Evolutionary conservation across 1,140 invertebrate species (phyloP).

Genomic region (Zaprionus kolodkinae): DNA sequence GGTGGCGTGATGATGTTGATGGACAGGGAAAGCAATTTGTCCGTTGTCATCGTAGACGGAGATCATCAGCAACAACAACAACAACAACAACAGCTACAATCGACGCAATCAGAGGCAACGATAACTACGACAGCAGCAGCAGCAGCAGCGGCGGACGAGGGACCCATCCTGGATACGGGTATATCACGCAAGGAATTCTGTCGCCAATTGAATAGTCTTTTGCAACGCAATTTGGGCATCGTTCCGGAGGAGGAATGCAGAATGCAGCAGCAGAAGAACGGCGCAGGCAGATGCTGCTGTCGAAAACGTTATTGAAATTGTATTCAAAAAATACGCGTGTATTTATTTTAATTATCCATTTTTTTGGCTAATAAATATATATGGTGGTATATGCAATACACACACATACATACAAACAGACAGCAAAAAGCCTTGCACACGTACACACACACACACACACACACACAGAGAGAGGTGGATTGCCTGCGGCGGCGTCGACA

Average conservation of each 20-base stretch:
- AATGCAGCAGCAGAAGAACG: too few species aligned
- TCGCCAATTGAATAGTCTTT: conserved; percentile 20
- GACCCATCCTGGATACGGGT: conserved; percentile 30
- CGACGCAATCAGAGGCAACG: too few species aligned
- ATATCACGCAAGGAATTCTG: conserved; percentile 30
- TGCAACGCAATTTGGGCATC: conserved; percentile 21
- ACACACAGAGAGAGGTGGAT: not conserved
- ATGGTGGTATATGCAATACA: too few species aligned
- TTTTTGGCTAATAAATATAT: too few species aligned
- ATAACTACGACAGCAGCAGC: too few species aligned
- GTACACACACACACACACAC: too few species aligned
- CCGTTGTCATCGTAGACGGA: not conserved
- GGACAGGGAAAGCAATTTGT: not conserved
- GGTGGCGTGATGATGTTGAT: not conserved
- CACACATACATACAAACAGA: too few species aligned
- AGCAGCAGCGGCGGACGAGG: not conserved
- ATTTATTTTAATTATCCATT: too few species aligned
- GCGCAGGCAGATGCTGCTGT: too few species aligned
- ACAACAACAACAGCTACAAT: too few species aligned
- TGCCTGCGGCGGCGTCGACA: not conserved
- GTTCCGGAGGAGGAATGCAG: not conserved
- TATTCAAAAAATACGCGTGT: conserved; percentile 9
- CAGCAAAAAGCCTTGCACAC: not conserved
- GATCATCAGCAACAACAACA: not conserved
- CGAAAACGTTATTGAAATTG: not conserved